Evolutionary conservation across 2,888 invertebrate species (phyloP), one percentile per base, ranked within the genome.

Genomic region (Rutpela maculata): DNA sequence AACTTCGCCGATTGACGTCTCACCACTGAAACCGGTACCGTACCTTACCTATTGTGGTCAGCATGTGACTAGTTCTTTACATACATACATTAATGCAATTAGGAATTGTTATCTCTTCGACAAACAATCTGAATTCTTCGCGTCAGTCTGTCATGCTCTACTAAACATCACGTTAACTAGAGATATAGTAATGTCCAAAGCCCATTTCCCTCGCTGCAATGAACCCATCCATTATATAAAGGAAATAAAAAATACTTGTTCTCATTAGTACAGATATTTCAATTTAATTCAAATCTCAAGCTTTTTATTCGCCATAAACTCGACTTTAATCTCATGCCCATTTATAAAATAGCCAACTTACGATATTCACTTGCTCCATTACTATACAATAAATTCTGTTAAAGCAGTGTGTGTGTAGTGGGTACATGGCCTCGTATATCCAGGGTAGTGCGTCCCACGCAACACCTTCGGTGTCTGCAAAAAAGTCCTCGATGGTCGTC

Each of bases 381-480:
- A 50, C 50, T 50, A 50, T 50, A 59, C 19, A 22, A 59, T 59
- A 59, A 59, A 59, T 59, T 22, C 19, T 19, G 19, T 22, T 59
- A 12, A 59, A 18, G 19, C 15, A n/a, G 50, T 4, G 50, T 50
- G 50, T 50, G 50, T 50, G 59, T 59, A 19, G 65, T 35, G 17
- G 35, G 19, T 43, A 65, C 65, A 18, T 18, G 18, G 12, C 0
- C 43, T 15, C 43, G 43, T 38, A 63, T 63, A 35, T 56, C 68
- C 70, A 75, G 78, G 81, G 81, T 76, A 62, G 75, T 62, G 74
- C 77, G 70, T 76, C 84, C 84, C 81, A 84, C 84, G 78, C 82
- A 80, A 82, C 84, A 83, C 84, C 83, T 84, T 78, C 77, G 78
- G 78, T 79, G 80, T 73, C 76, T 76, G 77, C 68, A 79, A 80